Conservation (phyloP, 2,888 invertebrate genomes). For the Drosophila stalkeri region DNA sequence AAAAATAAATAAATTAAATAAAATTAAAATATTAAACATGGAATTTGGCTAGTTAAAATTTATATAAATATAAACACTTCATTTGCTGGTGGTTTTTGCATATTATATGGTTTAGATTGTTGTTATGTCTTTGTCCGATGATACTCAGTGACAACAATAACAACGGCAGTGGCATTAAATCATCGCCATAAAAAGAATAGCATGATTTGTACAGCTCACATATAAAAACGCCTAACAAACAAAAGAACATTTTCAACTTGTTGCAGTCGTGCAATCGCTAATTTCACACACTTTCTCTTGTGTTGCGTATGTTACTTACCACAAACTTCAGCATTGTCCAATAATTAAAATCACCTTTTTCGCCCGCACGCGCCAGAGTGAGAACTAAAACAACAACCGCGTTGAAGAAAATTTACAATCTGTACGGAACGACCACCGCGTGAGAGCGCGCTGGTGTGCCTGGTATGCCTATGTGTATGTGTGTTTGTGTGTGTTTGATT, state of each 20-base stretch:
- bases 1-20: background rate
- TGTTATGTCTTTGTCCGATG: conserved; percentile 32
- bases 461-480: conserved; percentile 8
- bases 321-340: conserved; percentile 84
- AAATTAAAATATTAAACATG: background rate
- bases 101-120: conserved; percentile 15
- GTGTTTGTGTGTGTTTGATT: conserved; percentile 9
- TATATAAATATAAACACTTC: conserved; percentile 12
- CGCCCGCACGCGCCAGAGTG: conserved; percentile 79
- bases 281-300: conserved; percentile 19
- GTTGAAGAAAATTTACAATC: conserved; percentile 28
- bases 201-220: background rate
- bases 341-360: conserved; percentile 62
- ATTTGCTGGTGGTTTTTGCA: background rate
- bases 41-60: background rate
- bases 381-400: conserved; percentile 60
- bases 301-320: conserved; percentile 64
- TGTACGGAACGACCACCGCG: conserved; percentile 4
- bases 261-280: background rate
- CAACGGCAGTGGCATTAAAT: conserved; percentile 41
- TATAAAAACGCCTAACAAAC: background rate
- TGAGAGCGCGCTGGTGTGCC: conserved; percentile 25
- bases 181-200: conserved; percentile 64
- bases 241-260: background rate
- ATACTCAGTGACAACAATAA: conserved; percentile 18